Percentiles rank a stretch among this genome's conserved stretches.
phyloP scores from a whole-genome alignment of 1,140 invertebrate species.

The Plodia interpunctella region DNA sequence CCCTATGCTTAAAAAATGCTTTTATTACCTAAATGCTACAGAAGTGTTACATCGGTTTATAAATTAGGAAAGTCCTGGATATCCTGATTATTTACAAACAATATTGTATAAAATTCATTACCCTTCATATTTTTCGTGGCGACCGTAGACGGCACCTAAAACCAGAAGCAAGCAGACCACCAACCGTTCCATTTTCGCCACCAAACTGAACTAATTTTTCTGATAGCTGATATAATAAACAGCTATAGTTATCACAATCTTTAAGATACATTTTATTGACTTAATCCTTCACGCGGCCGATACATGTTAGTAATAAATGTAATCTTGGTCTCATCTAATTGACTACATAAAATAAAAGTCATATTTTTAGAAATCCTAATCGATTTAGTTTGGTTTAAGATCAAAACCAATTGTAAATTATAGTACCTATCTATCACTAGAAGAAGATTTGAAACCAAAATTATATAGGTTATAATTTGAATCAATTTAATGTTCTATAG shows the following conservation, averaged over 20 bases:
- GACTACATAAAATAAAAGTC: too few species aligned
- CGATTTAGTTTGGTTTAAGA: not conserved
- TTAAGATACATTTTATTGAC: not conserved
- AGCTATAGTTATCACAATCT: not conserved
- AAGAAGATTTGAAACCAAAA: too few species aligned
- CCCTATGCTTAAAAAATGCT: too few species aligned
- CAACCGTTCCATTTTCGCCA: constrained; percentile 20
- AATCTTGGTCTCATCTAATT: not conserved
- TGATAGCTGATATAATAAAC: not conserved
- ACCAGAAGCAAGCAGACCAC: constrained; percentile 39
- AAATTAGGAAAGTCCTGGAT: too few species aligned
- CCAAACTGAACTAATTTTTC: not conserved
- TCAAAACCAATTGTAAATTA: too few species aligned
- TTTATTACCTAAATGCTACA: too few species aligned
- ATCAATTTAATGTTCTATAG: too few species aligned
- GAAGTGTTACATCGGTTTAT: too few species aligned
- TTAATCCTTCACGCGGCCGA: not conserved
- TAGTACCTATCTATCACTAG: too few species aligned
- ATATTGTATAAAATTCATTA: constrained; percentile 29
- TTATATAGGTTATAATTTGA: too few species aligned
- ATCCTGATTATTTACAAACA: too few species aligned
- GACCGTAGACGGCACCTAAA: constrained; percentile 30
- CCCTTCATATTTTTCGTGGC: constrained; percentile 67
- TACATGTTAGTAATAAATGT: not conserved
- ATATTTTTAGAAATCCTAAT: not conserved